These are phyloP conservation scores for Acropternis orthonyx DNA, from an alignment of 2,797 vertebrate genomes.

Conservation along the genomic window DNA sequence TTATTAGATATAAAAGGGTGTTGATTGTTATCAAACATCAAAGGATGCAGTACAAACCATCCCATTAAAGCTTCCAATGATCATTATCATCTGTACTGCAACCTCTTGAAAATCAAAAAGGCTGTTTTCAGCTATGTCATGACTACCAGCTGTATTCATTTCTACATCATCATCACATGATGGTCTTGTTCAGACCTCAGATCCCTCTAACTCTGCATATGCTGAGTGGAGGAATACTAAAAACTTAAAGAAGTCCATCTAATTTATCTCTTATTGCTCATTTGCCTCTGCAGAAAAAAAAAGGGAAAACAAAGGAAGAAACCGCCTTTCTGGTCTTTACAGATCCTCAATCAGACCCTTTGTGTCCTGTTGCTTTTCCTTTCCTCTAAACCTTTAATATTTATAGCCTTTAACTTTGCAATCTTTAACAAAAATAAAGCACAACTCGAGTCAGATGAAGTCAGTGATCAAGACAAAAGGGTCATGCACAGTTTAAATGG, in stretches of 20 bases:
- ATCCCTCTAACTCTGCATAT: neutral
- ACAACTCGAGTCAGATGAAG: neutral
- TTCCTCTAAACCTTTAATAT: constrained; percentile 11
- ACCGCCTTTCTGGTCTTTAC: neutral
- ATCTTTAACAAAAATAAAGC: neutral
- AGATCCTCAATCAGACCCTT: neutral
- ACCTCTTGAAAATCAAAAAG: constrained; percentile 2
- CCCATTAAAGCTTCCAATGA: constrained; percentile 40
- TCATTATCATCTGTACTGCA: neutral
- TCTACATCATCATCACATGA: neutral
- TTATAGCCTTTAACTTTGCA: neutral
- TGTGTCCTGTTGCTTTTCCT: neutral
- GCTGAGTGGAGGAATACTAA: neutral
- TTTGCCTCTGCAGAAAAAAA: neutral
- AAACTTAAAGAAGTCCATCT: constrained; percentile 7
- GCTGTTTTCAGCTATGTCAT: neutral
- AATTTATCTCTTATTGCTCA: constrained; percentile 33
- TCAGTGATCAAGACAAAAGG: constrained; percentile 19
- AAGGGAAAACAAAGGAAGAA: neutral
- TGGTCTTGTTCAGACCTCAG: neutral
- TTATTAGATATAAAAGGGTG: constrained; percentile 51
- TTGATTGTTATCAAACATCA: constrained; percentile 57
- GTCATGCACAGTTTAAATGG: constrained; percentile 16
- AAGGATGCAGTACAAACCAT: constrained; percentile 40
- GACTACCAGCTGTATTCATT: neutral